Percentiles rank a stretch among this genome's conserved stretches.
These are phyloP conservation scores for Cantharis lateralis DNA, from an alignment of 2,888 invertebrate species.

Conservation along the genomic window DNA sequence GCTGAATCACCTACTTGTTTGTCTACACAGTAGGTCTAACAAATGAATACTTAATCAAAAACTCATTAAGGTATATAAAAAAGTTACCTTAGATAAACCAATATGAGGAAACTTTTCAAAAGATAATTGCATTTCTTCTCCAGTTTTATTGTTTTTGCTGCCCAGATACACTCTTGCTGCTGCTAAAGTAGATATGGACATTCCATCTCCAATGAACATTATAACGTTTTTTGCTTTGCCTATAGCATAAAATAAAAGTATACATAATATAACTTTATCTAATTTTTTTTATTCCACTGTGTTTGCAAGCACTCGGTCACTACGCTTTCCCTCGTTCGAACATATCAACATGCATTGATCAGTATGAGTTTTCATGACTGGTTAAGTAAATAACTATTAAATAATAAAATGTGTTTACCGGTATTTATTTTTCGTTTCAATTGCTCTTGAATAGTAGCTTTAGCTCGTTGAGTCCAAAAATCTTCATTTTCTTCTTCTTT, in stretches of 20 bases:
- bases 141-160: conserved; percentile 60
- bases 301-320: too few species aligned
- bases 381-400: too few species aligned
- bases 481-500: neutral
- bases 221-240: conserved; percentile 72
- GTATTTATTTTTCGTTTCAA: neutral
- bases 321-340: too few species aligned
- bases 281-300: too few species aligned
- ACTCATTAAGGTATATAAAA: neutral
- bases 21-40: conserved; percentile 75
- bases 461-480: neutral
- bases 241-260: conserved; percentile 26
- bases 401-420: too few species aligned
- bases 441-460: neutral
- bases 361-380: too few species aligned
- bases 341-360: too few species aligned
- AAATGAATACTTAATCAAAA: neutral
- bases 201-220: conserved; percentile 83
- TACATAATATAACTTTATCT: too few species aligned
- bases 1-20: conserved; percentile 82
- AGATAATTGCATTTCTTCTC: conserved; percentile 70
- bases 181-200: conserved; percentile 80
- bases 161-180: conserved; percentile 69
- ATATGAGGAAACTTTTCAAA: conserved; percentile 77
- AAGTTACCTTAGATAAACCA: conserved; percentile 72